These are phyloP conservation scores for Calyptommatus sinebrachiatus DNA, from an alignment of 2,113 vertebrate species.

Conservation along the genomic window DNA sequence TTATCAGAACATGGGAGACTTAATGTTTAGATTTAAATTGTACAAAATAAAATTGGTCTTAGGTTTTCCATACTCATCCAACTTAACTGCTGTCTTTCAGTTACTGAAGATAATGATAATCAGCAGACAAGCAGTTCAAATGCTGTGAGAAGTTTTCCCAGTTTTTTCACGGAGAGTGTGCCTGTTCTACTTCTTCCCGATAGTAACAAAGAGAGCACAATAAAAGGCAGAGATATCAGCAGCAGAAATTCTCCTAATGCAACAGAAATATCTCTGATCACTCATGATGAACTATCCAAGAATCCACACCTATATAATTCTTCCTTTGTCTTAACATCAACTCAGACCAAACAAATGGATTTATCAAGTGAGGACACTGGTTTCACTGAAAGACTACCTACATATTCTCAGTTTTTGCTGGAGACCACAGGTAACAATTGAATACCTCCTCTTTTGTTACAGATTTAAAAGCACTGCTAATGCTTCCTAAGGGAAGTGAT, in stretches of 20 bases:
- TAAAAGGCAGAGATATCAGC: constrained; percentile 54
- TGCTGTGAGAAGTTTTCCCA: neutral
- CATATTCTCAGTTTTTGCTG: accelerated
- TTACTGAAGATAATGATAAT: neutral
- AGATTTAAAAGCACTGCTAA: neutral
- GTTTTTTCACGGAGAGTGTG: constrained; percentile 31
- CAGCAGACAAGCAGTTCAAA: accelerated
- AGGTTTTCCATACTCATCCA: neutral
- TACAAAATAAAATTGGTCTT: neutral
- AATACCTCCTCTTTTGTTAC: neutral
- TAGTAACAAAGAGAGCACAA: constrained; percentile 47
- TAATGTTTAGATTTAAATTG: no score
- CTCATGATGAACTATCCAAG: neutral
- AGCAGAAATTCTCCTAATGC: neutral
- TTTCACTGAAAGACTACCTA: neutral
- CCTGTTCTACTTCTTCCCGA: constrained; percentile 62
- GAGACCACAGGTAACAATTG: constrained; percentile 4
- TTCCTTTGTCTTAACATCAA: constrained; percentile 1
- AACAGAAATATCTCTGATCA: neutral
- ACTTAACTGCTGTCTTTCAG: constrained; percentile 45
- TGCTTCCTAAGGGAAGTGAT: neutral
- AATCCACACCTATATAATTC: neutral
- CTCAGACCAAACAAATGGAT: neutral
- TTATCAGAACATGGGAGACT: neutral
- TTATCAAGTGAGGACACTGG: neutral